Evolutionary conservation across 2,888 invertebrate species (phyloP).

Genomic region (Apocheima hispidaria): DNA sequence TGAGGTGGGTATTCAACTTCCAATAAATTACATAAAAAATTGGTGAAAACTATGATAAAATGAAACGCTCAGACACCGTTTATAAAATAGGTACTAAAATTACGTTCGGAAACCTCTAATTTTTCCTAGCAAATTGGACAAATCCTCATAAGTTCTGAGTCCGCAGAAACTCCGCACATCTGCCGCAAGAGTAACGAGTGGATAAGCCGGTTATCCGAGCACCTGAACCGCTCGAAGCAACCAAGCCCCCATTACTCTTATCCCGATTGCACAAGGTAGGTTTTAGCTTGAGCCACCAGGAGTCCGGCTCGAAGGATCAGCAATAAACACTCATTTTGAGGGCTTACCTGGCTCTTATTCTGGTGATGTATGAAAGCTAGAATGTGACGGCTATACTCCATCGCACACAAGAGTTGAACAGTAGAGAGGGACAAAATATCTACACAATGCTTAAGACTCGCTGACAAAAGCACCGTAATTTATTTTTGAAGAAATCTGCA

Average conservation of each 20-base stretch:
- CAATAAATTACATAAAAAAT: not conserved
- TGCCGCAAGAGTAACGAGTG: slow-evolving; percentile 69
- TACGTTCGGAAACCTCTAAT: slow-evolving; percentile 31
- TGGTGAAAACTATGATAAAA: not conserved
- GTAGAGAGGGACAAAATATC: slow-evolving; percentile 55
- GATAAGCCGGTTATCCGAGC: slow-evolving; percentile 67
- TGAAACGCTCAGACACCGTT: slow-evolving; percentile 31
- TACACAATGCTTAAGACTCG: slow-evolving; percentile 47
- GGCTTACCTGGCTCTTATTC: slow-evolving; percentile 72
- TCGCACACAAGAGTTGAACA: slow-evolving; percentile 58
- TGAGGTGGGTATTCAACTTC: slow-evolving; percentile 34
- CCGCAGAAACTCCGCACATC: slow-evolving; percentile 61
- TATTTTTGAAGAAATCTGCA: slow-evolving; percentile 52
- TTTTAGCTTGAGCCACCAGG: slow-evolving; percentile 54
- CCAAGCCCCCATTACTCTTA: slow-evolving; percentile 53
- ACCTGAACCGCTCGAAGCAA: slow-evolving; percentile 65
- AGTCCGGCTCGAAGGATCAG: slow-evolving; percentile 72
- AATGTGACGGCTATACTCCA: slow-evolving; percentile 67
- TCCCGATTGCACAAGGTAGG: slow-evolving; percentile 56
- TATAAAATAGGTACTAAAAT: slow-evolving; percentile 12
- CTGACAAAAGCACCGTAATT: slow-evolving; percentile 55
- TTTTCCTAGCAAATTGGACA: slow-evolving; percentile 48
- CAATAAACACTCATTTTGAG: slow-evolving; percentile 82
- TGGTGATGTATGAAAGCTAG: slow-evolving; percentile 73
- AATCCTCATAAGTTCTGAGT: slow-evolving; percentile 62